Base-by-base conservation (phyloP, 2,797 vertebrate species). In the Mallotus villosus region DNA sequence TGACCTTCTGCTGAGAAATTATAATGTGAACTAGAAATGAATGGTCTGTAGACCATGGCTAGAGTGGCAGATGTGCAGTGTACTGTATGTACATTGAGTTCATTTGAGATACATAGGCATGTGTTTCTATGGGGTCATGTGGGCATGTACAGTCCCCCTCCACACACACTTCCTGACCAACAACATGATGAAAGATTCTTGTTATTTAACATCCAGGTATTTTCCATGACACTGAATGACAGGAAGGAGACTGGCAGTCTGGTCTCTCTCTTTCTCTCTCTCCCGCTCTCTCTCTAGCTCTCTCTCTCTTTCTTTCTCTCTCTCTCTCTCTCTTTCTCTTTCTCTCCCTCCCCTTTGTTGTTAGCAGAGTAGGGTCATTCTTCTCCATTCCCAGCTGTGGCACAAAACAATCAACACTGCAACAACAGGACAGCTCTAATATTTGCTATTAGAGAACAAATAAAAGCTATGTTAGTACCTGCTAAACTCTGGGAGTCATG, bases 191-290 rank as follows among this genome's bases (percentile, higher is more conserved):
- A 71, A 55, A 73, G 70, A 63, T 5, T 46, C 57, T 21, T 57
- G 51, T 46, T 25, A n/a, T 37, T 51, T 24, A 51, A 51, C 41
- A 66, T 46, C n/a, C 63, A 46, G 63, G 41, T 63, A 24, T 17
- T 70, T 67, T 78, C 57, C 61, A 53, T 74, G 64, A 68, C 69
- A 60, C 46, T 72, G 64, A 78, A 78, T 75, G 60, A 60, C 77
- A 75, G 77, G 77, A 78, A 78, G 66, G 73, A 75, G 73, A 61
- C 73, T 34, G 53, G 27, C 61, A 34, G 70, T 74, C 77, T 78
- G 61, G 51, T 53, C 55, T 41, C 21, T 29, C 60, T 58, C 63
- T 49, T 9, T 65, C 63, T 65, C 32, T n/a, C 37, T 34, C 63
- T 65, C 41, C 11, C 41, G 5, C 4, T 46, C n/a, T 53, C 55